Evolutionary conservation across 2,797 vertebrate genomes (phyloP).

Genomic region (Xerus rutilus): DNA sequence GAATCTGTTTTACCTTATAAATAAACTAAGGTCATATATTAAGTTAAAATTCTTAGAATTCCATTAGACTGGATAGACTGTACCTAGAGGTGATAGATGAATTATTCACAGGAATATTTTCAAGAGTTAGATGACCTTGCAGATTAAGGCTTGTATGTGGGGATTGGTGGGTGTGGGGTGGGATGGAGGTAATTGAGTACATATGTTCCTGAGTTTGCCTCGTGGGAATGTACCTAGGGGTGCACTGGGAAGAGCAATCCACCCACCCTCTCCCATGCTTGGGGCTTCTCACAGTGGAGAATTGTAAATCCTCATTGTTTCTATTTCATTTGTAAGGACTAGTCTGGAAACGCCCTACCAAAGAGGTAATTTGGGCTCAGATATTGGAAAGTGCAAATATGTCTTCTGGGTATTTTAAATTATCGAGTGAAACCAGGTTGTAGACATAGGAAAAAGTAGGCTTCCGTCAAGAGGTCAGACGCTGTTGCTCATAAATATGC

Average conservation of each 20-base stretch:
- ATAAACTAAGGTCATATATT: constrained; percentile 43
- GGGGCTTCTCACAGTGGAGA: not conserved
- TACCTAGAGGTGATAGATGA: constrained; percentile 46
- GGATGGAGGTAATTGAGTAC: not conserved
- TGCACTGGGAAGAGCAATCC: not conserved
- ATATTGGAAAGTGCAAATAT: not conserved
- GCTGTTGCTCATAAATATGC: not conserved
- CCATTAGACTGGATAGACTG: not conserved
- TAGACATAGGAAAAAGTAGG: not conserved
- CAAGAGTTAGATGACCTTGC: constrained; percentile 49
- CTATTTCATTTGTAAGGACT: constrained; percentile 4
- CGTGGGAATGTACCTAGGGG: not conserved
- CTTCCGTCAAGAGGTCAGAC: not conserved
- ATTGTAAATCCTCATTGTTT: not conserved
- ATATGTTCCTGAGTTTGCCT: not conserved
- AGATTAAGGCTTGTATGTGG: not conserved
- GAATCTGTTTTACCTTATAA: not conserved
- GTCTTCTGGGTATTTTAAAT: constrained; percentile 17
- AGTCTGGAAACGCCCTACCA: constrained; percentile 24
- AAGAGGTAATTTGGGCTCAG: constrained; percentile 22
- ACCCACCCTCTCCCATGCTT: not conserved
- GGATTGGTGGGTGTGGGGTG: not conserved
- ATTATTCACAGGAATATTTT: constrained; percentile 61
- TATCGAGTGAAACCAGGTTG: not conserved
- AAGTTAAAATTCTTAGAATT: constrained; percentile 58